A percentile compares a stretch with the other conserved stretches of the same genome.
These are phyloP conservation scores for Piezodorus guildinii DNA, from an alignment of 1,140 invertebrate genomes.

Conservation along the genomic window DNA sequence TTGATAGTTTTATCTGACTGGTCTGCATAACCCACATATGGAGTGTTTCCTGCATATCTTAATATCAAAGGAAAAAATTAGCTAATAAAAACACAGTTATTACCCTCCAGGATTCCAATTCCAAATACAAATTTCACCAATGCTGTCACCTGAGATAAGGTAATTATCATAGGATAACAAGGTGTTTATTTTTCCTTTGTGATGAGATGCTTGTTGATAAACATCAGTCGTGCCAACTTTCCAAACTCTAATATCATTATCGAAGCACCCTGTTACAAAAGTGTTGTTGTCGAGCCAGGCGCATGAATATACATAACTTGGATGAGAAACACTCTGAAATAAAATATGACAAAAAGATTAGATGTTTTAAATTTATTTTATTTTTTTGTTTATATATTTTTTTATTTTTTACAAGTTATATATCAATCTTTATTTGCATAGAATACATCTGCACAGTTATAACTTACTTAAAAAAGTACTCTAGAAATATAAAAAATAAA, in stretches of 20 bases:
- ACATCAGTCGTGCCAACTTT: constrained; percentile 11
- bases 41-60: not conserved
- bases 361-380: no score
- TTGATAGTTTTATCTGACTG: no score
- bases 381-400: no score
- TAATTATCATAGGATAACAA: constrained; percentile 7
- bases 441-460: no score
- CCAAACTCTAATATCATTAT: constrained; percentile 49
- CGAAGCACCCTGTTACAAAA: constrained; percentile 49
- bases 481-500: no score
- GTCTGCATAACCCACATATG: not conserved
- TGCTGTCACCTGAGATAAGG: constrained; percentile 27
- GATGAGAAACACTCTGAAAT: constrained; percentile 46
- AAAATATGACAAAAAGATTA: not conserved
- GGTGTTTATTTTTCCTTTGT: not conserved
- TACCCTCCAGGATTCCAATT: constrained; percentile 7
- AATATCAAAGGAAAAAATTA: not conserved
- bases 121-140: constrained; percentile 28
- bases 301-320: constrained; percentile 53
- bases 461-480: no score
- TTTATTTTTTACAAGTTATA: no score
- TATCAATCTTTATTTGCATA: no score
- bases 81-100: not conserved
- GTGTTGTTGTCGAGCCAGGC: constrained; percentile 36
- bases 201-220: not conserved